Conservation (phyloP, 2,797 vertebrate species). For the Rhynchonycteris naso region DNA sequence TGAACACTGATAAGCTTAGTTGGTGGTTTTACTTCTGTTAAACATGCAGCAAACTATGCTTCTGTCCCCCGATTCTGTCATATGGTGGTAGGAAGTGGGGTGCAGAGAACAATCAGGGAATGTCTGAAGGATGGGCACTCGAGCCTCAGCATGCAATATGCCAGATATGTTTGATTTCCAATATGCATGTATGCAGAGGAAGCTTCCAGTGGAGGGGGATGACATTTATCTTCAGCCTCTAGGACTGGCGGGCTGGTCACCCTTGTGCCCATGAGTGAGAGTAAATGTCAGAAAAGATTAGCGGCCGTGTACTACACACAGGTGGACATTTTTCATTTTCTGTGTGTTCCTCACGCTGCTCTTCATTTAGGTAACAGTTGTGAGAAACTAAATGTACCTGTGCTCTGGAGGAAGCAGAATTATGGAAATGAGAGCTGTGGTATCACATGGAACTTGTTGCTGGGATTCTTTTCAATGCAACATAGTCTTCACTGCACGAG, state of each 20-base stretch:
- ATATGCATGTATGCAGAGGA: slow-evolving; percentile 76
- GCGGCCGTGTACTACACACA: slow-evolving; percentile 82
- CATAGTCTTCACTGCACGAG: background rate
- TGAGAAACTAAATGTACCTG: slow-evolving; percentile 83
- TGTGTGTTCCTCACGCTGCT: slow-evolving; percentile 64
- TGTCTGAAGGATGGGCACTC: slow-evolving; percentile 41
- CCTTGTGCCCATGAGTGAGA: slow-evolving; percentile 84
- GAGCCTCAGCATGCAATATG: slow-evolving; percentile 50
- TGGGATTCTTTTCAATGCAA: slow-evolving; percentile 38
- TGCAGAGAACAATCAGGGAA: background rate
- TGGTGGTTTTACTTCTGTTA: slow-evolving; percentile 31
- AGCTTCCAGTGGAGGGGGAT: slow-evolving; percentile 72
- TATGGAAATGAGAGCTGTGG: background rate
- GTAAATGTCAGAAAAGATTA: slow-evolving; percentile 86
- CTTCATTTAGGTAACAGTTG: slow-evolving; percentile 74
- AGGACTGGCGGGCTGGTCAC: slow-evolving; percentile 83
- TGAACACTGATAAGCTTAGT: slow-evolving; percentile 18
- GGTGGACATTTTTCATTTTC: slow-evolving; percentile 83
- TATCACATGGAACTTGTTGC: background rate
- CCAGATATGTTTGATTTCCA: slow-evolving; percentile 75
- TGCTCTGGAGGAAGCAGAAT: slow-evolving; percentile 66
- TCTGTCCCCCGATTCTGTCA: slow-evolving; percentile 1
- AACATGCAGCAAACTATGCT: slow-evolving; percentile 57
- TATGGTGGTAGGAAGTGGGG: background rate
- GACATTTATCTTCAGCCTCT: slow-evolving; percentile 85